Conservation (phyloP, 2,113 vertebrate species). For the Poeciliopsis turrubarensis region DNA sequence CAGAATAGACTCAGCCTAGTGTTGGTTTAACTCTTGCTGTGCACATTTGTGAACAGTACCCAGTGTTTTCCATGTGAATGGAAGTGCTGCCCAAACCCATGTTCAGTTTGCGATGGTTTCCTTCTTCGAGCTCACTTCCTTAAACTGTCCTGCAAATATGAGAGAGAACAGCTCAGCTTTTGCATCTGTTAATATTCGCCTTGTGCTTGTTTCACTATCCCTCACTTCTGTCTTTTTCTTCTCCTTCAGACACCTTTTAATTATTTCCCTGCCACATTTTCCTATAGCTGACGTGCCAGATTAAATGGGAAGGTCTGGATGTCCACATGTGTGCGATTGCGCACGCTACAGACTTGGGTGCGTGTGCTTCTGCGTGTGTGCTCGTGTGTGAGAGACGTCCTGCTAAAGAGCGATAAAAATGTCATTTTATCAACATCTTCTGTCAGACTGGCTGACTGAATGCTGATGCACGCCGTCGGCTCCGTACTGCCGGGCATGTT, state of each 20-base stretch:
- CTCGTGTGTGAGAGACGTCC: constrained; percentile 12
- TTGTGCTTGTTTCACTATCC: constrained; percentile 4
- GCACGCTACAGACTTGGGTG: not conserved
- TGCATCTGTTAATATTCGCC: constrained; percentile 32
- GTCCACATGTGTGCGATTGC: not conserved
- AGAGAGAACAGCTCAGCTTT: not conserved
- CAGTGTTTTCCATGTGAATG: not conserved
- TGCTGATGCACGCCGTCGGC: constrained; percentile 51
- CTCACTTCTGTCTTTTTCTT: constrained; percentile 44
- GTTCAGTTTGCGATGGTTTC: constrained; percentile 1
- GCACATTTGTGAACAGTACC: not conserved
- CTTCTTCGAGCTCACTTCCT: not conserved
- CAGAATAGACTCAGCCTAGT: too few species aligned
- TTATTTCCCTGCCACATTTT: constrained; percentile 58
- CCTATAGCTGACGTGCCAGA: constrained; percentile 51
- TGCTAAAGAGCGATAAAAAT: constrained; percentile 61
- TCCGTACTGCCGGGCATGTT: constrained; percentile 27
- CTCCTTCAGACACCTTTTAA: constrained; percentile 59
- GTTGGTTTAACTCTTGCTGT: too few species aligned
- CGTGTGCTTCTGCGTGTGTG: constrained; percentile 1
- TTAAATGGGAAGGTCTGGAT: constrained; percentile 48
- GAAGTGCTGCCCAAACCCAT: not conserved
- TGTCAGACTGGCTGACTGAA: constrained; percentile 55
- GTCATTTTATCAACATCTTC: constrained; percentile 64
- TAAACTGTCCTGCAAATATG: constrained; percentile 6